Conservation (phyloP, 2,113 vertebrate genomes). For the Arizona elegans region DNA sequence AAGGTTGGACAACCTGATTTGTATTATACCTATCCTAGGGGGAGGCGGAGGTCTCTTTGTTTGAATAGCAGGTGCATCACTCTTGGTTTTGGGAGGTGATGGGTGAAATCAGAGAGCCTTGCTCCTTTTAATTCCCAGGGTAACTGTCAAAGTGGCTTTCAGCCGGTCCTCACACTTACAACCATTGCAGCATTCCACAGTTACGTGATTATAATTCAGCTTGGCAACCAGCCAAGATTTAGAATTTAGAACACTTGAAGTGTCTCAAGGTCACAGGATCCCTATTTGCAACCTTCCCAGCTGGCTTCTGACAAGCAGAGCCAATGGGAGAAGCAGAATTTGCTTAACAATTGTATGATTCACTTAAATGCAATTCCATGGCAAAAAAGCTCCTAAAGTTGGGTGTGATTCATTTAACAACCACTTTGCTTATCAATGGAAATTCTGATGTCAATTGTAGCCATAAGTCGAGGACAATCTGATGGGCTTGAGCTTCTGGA, state of each 20-base stretch:
- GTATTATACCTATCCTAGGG: neutral
- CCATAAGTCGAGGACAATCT: neutral
- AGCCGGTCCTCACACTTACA: neutral
- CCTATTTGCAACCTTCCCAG: neutral
- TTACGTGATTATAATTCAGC: neutral
- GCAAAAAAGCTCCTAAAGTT: neutral
- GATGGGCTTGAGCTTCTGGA: neutral
- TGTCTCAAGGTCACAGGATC: neutral
- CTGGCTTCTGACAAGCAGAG: neutral
- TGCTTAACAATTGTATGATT: neutral
- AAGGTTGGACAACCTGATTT: neutral
- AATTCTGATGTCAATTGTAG: neutral
- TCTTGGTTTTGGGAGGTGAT: neutral
- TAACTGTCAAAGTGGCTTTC: neutral
- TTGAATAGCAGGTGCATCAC: neutral
- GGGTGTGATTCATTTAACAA: neutral
- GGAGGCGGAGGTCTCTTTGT: neutral
- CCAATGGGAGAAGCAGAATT: neutral
- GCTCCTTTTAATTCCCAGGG: neutral
- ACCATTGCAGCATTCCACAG: neutral
- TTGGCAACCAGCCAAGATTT: too few species aligned
- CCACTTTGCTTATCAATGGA: neutral
- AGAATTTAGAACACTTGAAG: too few species aligned
- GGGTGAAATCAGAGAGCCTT: neutral
- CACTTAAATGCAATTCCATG: neutral